phyloP scores from a whole-genome alignment of 2,888 invertebrate species.

The Acleris literana region DNA sequence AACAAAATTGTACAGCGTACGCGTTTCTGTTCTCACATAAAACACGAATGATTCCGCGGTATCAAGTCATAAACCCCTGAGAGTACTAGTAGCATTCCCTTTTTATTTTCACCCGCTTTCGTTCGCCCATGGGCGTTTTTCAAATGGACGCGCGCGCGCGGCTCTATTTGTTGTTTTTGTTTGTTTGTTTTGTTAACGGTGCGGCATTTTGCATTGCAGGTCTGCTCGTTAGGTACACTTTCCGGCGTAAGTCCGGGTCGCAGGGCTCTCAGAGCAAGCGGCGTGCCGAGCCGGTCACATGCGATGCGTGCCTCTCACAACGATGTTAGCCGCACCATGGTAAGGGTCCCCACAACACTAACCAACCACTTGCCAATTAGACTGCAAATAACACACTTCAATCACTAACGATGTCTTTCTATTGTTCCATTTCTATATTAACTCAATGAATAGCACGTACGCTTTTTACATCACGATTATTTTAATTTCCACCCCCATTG shows the following conservation, averaged over 20 bases:
- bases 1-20: conserved; percentile 55
- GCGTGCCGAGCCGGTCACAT: conserved; percentile 80
- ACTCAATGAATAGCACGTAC: neutral
- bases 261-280: conserved; percentile 81
- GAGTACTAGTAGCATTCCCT: conserved; percentile 57
- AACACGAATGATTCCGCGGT: conserved; percentile 69
- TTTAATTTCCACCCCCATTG: conserved; percentile 50
- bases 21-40: conserved; percentile 65
- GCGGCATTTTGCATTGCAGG: conserved; percentile 84
- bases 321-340: conserved; percentile 82
- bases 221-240: conserved; percentile 85
- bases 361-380: conserved; percentile 49
- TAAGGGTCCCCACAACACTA: conserved; percentile 66
- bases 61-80: conserved; percentile 71
- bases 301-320: conserved; percentile 84
- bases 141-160: conserved; percentile 79
- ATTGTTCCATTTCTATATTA: neutral
- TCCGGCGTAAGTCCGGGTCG: conserved; percentile 84
- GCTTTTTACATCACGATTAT: conserved; percentile 44
- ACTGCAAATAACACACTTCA: conserved; percentile 55
- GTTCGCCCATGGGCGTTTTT: conserved; percentile 78
- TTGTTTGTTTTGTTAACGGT: conserved; percentile 81
- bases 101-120: conserved; percentile 75
- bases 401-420: conserved; percentile 15
- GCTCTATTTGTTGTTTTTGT: conserved; percentile 69